phyloP scores from a whole-genome alignment of 2,113 vertebrate genomes.

The Paratilapia polleni region DNA sequence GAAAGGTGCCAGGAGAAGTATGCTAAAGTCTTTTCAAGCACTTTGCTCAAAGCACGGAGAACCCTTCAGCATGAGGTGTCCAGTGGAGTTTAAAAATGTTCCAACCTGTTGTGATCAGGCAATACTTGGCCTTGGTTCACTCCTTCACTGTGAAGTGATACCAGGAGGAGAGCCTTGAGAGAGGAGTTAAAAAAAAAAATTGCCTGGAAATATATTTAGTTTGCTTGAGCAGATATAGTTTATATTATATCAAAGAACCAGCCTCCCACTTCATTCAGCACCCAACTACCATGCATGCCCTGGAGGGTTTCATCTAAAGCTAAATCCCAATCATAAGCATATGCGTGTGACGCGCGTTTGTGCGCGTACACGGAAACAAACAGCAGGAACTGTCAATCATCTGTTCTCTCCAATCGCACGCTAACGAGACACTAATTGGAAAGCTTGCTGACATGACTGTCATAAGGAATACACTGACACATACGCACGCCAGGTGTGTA shows the following conservation, averaged over 20 bases:
- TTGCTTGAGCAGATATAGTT: slow-evolving; percentile 2
- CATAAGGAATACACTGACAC: slow-evolving; percentile 33
- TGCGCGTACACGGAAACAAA: slow-evolving; percentile 26
- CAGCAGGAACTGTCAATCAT: slow-evolving; percentile 69
- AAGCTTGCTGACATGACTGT: slow-evolving; percentile 67
- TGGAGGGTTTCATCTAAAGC: slow-evolving; percentile 14
- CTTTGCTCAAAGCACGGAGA: neutral
- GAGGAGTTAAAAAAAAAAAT: neutral
- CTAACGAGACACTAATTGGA: slow-evolving; percentile 73
- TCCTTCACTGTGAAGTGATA: neutral
- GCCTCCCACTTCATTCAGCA: neutral
- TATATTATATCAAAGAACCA: slow-evolving; percentile 12
- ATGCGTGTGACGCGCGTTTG: neutral
- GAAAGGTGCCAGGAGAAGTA: neutral
- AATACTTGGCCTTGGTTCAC: neutral
- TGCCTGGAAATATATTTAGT: neutral
- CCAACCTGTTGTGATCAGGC: neutral
- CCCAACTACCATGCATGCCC: slow-evolving; percentile 4
- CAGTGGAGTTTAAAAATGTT: neutral
- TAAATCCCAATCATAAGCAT: slow-evolving; percentile 30
- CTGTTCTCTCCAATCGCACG: slow-evolving; percentile 48
- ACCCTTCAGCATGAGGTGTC: neutral
- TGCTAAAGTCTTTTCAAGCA: neutral
- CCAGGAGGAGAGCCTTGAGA: neutral
- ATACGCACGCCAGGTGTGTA: slow-evolving; percentile 16